A percentile compares a stretch with the other conserved stretches of the same genome.
Evolutionary conservation across 2,797 vertebrate genomes (phyloP).

Genomic region (Hydrolagus colliei): DNA sequence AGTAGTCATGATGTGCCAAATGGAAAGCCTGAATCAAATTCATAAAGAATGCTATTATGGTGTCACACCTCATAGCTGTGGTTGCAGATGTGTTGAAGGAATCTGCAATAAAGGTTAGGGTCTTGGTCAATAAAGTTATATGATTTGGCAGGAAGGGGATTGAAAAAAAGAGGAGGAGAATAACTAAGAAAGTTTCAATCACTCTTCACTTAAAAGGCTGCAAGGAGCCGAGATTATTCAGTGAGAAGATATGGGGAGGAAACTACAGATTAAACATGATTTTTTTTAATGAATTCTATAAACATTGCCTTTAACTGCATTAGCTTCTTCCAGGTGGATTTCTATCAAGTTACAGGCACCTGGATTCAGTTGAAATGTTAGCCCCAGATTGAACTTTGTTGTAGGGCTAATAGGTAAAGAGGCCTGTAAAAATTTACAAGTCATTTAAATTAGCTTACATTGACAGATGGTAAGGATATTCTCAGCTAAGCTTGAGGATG

Average conservation of each 20-base stretch:
- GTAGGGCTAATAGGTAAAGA: not conserved
- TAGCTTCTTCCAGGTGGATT: not conserved
- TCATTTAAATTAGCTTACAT: not conserved
- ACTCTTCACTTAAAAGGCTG: too few species aligned
- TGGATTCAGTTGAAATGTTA: not conserved
- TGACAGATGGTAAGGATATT: not conserved
- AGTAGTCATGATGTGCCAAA: not conserved
- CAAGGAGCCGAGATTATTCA: too few species aligned
- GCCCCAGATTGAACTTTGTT: not conserved
- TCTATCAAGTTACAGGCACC: constrained; percentile 1
- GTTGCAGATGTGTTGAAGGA: not conserved
- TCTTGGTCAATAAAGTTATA: not conserved
- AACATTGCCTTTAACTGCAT: not conserved
- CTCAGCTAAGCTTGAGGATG: not conserved
- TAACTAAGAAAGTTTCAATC: not conserved
- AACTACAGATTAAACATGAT: too few species aligned
- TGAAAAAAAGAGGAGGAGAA: not conserved
- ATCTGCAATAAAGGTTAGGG: too few species aligned
- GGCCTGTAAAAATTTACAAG: not conserved
- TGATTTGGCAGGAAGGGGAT: not conserved
- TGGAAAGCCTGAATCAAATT: not conserved
- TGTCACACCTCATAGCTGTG: not conserved
- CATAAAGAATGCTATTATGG: not conserved
- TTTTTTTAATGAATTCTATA: not conserved
- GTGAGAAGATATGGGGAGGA: too few species aligned